Conservation (phyloP, 2,888 invertebrate genomes). For the Uropetala carovei region DNA sequence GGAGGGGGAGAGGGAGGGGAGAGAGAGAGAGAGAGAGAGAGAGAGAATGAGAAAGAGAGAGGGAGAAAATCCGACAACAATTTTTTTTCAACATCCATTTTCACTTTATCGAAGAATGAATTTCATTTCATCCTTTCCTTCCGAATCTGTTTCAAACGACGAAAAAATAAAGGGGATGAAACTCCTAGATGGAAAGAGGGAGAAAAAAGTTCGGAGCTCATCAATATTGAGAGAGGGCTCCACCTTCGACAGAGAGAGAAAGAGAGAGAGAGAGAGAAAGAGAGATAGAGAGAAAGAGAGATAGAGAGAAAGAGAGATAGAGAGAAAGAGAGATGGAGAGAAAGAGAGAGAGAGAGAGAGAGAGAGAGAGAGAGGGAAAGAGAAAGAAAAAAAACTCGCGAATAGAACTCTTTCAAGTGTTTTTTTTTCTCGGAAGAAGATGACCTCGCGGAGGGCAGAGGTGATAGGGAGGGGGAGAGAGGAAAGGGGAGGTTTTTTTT, state of each 20-base stretch:
- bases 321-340: neutral
- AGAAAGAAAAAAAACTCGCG: neutral
- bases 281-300: neutral
- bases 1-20: neutral
- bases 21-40: too few relatives aligned
- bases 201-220: neutral
- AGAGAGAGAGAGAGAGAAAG: neutral
- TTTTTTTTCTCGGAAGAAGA: too few relatives aligned
- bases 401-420: neutral
- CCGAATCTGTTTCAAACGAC: neutral
- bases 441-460: neutral
- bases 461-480: too few relatives aligned
- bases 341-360: neutral
- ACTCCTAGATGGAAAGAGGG: neutral
- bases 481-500: too few relatives aligned
- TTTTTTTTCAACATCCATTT: neutral
- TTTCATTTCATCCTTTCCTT: neutral
- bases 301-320: neutral
- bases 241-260: neutral
- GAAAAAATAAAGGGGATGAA: neutral
- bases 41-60: too few relatives aligned
- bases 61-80: too few relatives aligned
- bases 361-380: neutral
- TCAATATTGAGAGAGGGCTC: neutral
- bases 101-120: neutral